phyloP scores from a whole-genome alignment of 2,797 vertebrate genomes.

The Gadopsis bispinosus region DNA sequence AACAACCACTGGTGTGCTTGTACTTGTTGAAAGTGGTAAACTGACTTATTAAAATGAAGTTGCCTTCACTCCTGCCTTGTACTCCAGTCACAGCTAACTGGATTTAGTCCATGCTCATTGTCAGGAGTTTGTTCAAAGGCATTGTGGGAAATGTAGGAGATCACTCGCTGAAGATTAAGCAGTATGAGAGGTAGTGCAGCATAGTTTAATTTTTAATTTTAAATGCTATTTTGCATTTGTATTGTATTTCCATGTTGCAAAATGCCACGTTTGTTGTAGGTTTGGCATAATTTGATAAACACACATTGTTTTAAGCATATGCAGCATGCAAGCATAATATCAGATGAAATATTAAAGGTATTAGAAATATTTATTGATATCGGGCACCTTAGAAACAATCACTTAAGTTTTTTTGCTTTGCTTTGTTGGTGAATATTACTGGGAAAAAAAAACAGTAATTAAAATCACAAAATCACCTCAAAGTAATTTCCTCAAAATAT shows the following conservation, averaged over 20 bases:
- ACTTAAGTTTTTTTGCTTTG: neutral
- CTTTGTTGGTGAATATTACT: neutral
- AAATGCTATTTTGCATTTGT: too few relatives aligned
- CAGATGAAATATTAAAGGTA: neutral
- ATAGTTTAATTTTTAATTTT: too few relatives aligned
- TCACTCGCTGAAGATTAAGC: neutral
- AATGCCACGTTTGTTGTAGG: too few relatives aligned
- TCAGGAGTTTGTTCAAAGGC: neutral
- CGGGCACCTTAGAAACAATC: neutral
- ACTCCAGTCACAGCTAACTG: neutral
- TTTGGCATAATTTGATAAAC: neutral
- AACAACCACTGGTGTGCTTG: neutral
- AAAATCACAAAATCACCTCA: neutral
- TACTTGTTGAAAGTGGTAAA: neutral
- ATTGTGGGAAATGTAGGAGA: conserved; percentile 1
- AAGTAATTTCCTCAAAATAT: neutral
- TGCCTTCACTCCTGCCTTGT: neutral
- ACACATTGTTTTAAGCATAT: neutral
- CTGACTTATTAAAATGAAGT: neutral
- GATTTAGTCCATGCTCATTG: neutral
- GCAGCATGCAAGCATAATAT: too few relatives aligned
- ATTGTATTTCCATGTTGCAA: neutral
- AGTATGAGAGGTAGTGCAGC: neutral
- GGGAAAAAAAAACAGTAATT: too few relatives aligned
- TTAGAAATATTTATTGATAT: neutral